Percentiles rank a stretch among this genome's conserved stretches.
Evolutionary conservation across 2,888 invertebrate genomes (phyloP).

Genomic region (Erebia palarica): DNA sequence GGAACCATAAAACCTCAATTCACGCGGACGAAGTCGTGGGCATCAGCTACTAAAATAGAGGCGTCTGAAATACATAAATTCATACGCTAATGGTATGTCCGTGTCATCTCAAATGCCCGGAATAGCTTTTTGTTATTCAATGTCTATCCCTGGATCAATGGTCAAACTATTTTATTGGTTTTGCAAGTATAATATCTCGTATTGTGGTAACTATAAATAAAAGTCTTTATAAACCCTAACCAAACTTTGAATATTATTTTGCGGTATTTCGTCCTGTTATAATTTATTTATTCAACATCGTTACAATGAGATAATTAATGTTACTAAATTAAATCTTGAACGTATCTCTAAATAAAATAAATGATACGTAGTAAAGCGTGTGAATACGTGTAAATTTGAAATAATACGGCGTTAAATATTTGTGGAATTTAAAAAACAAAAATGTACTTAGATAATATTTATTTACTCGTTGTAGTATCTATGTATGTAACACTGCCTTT

Average conservation of each 20-base stretch:
- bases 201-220: conserved; percentile 1
- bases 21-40: no score
- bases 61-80: conserved; percentile 65
- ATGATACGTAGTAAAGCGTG: no score
- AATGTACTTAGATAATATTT: no score
- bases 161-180: conserved; percentile 48
- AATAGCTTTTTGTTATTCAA: conserved; percentile 72
- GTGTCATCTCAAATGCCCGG: conserved; percentile 58
- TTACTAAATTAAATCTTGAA: no score
- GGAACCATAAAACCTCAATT: no score
- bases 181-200: conserved; percentile 39
- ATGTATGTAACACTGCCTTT: no score
- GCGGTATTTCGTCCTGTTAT: not conserved
- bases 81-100: conserved; percentile 71
- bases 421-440: no score
- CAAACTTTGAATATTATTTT: not conserved
- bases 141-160: conserved; percentile 55
- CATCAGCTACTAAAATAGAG: conserved; percentile 11
- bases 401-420: no score
- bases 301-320: no score
- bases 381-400: no score
- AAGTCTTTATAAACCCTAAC: not conserved
- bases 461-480: no score
- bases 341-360: no score
- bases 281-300: not conserved